Evolutionary conservation across 2,888 invertebrate species (phyloP).

Genomic region (Stenichneumon culpator): DNA sequence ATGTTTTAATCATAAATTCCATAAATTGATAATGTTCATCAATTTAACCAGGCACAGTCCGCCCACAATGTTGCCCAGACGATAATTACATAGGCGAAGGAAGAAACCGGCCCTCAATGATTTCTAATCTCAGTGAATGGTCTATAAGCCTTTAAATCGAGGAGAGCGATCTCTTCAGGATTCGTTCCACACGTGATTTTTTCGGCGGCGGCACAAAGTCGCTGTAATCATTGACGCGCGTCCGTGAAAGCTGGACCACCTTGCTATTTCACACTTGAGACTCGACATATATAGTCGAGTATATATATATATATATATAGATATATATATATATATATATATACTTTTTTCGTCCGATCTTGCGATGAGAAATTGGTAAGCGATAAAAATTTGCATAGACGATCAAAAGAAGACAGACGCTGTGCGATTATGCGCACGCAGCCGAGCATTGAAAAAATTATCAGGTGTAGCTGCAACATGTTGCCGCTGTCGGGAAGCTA

Average conservation of each 20-base stretch:
- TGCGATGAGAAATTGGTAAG: background rate
- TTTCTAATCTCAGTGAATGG: background rate
- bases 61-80: background rate
- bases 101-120: slow-evolving; percentile 12
- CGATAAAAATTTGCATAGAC: background rate
- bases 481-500: slow-evolving; percentile 23
- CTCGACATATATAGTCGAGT: background rate
- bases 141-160: background rate
- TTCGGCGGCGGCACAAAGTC: slow-evolving; percentile 11
- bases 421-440: background rate
- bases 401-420: background rate
- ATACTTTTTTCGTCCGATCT: background rate
- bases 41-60: background rate
- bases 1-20: background rate
- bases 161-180: background rate
- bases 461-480: background rate
- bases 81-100: background rate
- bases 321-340: background rate
- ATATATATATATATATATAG: background rate
- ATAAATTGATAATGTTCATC: background rate
- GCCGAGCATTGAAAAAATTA: background rate
- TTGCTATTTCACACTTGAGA: background rate
- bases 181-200: background rate
- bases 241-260: slow-evolving; percentile 32
- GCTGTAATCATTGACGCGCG: slow-evolving; percentile 7